These are phyloP conservation scores for Eupithecia subfuscata DNA, from an alignment of 2,888 invertebrate species.

Conservation along the genomic window DNA sequence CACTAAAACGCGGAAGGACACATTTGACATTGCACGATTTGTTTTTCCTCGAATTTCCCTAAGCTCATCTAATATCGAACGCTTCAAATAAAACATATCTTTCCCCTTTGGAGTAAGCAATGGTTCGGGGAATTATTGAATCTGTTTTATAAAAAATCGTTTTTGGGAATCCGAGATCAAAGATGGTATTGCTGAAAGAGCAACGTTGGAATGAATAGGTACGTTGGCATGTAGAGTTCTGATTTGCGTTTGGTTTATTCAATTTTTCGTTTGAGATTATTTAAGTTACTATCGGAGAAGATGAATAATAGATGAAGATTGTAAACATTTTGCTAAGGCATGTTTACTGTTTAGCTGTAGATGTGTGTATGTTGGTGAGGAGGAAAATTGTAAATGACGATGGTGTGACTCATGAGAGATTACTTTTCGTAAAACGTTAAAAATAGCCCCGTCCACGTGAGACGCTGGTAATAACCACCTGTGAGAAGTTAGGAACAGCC, in stretches of 20 bases:
- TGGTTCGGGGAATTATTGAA: constrained; percentile 51
- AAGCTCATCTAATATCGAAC: constrained; percentile 15
- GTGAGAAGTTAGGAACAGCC: not conserved
- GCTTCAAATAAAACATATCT: constrained; percentile 30
- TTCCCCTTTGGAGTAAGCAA: constrained; percentile 41
- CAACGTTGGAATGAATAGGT: not conserved
- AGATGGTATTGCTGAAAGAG: not conserved
- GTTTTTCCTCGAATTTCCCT: constrained; percentile 29
- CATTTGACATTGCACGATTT: constrained; percentile 32
- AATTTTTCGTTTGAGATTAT: not conserved
- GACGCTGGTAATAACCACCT: not conserved
- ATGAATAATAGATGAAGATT: not conserved
- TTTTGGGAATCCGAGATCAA: constrained; percentile 37
- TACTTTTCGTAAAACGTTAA: not conserved
- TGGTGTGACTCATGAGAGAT: not conserved
- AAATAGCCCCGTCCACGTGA: not conserved
- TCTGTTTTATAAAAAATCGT: constrained; percentile 55
- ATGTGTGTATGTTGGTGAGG: not conserved
- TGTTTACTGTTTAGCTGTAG: not conserved
- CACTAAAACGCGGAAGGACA: not conserved
- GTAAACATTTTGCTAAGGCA: not conserved
- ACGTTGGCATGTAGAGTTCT: not conserved
- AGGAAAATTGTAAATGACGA: not conserved
- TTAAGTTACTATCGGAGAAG: not conserved
- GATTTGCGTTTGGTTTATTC: not conserved